Conservation (phyloP, 1,140 invertebrate species). For the Lepeophtheirus salmonis region DNA sequence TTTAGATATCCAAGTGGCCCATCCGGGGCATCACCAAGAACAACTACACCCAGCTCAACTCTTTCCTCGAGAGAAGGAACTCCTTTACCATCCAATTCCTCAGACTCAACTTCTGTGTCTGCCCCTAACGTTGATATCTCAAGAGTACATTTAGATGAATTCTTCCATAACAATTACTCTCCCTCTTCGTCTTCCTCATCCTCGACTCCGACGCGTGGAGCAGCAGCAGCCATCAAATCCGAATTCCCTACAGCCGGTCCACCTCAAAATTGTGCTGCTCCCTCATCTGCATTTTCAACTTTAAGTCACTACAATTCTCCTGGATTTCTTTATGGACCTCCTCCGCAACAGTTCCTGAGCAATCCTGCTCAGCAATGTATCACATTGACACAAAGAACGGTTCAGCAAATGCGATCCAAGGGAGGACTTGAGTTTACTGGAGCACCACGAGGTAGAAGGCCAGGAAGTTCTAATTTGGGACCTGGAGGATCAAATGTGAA, state of each 20-base stretch:
- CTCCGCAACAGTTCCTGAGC: not conserved
- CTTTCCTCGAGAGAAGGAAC: conserved; percentile 16
- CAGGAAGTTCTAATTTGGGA: not conserved
- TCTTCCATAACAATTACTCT: not conserved
- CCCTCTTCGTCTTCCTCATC: not conserved
- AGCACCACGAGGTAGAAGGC: not conserved
- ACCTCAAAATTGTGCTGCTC: too few relatives aligned
- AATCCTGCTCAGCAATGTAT: not conserved
- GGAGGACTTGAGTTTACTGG: not conserved
- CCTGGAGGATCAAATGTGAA: conserved; percentile 4
- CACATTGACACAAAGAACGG: not conserved
- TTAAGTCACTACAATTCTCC: not conserved
- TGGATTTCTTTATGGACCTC: not conserved
- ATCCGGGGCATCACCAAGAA: not conserved
- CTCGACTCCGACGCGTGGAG: not conserved
- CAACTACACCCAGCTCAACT: conserved; percentile 7
- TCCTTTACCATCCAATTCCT: not conserved
- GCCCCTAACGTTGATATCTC: conserved; percentile 18
- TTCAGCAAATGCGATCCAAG: not conserved
- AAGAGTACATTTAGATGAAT: conserved; percentile 9
- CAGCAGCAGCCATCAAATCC: not conserved
- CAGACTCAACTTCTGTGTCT: too few relatives aligned
- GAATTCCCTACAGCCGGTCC: not conserved
- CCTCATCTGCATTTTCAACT: not conserved
- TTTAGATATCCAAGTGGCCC: conserved; percentile 12